Conservation (phyloP, 1,140 invertebrate genomes). For the Periplaneta americana region DNA sequence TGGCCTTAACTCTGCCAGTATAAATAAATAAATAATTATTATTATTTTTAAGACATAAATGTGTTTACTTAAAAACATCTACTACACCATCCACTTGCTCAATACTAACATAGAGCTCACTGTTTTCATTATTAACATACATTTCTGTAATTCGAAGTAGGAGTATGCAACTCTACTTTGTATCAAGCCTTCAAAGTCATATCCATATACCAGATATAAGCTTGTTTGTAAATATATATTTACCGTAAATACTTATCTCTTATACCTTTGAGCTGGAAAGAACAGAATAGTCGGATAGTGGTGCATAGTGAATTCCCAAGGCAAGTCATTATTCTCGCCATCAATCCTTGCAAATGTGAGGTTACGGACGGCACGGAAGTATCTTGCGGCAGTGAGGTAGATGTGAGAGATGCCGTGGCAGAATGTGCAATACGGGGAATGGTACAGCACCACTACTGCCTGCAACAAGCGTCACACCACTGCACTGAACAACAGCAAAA, state of each 20-base stretch:
- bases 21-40: too few relatives aligned
- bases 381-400: conserved; percentile 57
- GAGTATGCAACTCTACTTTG: too few relatives aligned
- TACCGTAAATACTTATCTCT: not conserved
- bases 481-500: too few relatives aligned
- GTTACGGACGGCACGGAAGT: conserved; percentile 47
- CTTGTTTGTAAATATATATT: not conserved
- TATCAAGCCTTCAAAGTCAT: too few relatives aligned
- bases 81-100: too few relatives aligned
- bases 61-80: too few relatives aligned
- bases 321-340: conserved; percentile 71
- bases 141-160: conserved; percentile 16
- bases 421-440: conserved; percentile 65
- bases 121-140: too few relatives aligned
- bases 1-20: too few relatives aligned
- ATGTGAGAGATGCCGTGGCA: conserved; percentile 61
- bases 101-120: too few relatives aligned
- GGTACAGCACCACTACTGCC: conserved; percentile 65
- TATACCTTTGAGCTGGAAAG: conserved; percentile 54
- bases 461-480: too few relatives aligned
- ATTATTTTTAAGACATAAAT: too few relatives aligned
- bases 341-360: conserved; percentile 66
- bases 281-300: conserved; percentile 69
- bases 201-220: not conserved
- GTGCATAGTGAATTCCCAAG: conserved; percentile 72